A percentile compares a stretch with the other conserved stretches of the same genome.
These are phyloP conservation scores for Drosophila meridionalis DNA, from an alignment of 2,888 invertebrate genomes.

Conservation along the genomic window DNA sequence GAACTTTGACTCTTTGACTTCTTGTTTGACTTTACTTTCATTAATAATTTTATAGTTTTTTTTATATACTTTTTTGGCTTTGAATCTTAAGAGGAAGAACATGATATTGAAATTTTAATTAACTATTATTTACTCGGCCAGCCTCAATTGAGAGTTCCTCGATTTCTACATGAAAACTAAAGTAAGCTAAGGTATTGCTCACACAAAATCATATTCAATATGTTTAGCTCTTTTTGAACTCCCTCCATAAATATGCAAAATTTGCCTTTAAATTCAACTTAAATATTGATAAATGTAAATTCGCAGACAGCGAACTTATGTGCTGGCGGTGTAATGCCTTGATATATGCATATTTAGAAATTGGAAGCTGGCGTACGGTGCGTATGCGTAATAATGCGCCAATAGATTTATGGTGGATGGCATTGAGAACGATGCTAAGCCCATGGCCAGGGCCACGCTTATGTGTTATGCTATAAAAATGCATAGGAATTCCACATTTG, in stretches of 20 bases:
- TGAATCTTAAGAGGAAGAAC: no score
- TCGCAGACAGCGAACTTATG: conserved; percentile 28
- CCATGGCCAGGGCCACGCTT: conserved; percentile 10
- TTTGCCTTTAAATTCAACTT: conserved; percentile 5
- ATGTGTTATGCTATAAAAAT: conserved; percentile 70
- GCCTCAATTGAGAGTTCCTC: background rate
- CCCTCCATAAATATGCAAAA: background rate
- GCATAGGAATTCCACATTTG: conserved; percentile 72
- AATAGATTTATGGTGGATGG: conserved; percentile 70
- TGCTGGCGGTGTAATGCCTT: conserved; percentile 58
- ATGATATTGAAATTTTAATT: background rate
- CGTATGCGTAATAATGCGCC: conserved; percentile 75
- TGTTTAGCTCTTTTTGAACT: background rate
- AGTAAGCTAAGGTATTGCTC: no score
- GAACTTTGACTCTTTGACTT: background rate
- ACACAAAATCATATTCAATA: background rate
- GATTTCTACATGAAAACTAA: background rate
- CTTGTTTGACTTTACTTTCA: background rate
- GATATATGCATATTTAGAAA: conserved; percentile 57
- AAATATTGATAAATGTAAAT: conserved; percentile 52
- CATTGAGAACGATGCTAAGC: conserved; percentile 23
- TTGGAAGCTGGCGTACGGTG: conserved; percentile 39
- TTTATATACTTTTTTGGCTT: no score
- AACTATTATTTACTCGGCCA: background rate
- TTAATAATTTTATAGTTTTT: background rate